These are phyloP conservation scores for Dyspetes luteomarginatus DNA, from an alignment of 2,888 invertebrate species.

Conservation along the genomic window DNA sequence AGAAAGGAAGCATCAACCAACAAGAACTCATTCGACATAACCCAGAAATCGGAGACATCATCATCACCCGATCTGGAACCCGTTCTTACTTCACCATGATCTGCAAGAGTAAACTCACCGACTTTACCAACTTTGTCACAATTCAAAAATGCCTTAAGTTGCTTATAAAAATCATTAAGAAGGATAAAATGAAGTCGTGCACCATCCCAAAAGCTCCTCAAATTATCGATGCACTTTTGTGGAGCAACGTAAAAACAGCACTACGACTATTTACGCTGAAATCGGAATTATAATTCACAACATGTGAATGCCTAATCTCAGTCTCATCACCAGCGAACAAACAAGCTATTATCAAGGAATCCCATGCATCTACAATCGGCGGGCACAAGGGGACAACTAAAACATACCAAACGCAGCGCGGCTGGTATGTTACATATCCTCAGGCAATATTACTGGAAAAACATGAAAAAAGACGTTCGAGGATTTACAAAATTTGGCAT, in stretches of 20 bases:
- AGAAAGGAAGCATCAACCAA: not conserved
- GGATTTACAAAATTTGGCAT: constrained; percentile 22
- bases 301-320: constrained; percentile 35
- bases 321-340: not conserved
- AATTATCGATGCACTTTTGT: constrained; percentile 19
- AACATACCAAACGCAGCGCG: constrained; percentile 4
- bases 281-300: not conserved
- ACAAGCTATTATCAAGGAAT: not conserved
- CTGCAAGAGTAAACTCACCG: not conserved
- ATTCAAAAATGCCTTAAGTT: not conserved
- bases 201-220: constrained; percentile 5
- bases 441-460: constrained; percentile 36
- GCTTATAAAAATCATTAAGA: not conserved
- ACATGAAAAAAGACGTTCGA: constrained; percentile 35
- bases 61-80: not conserved
- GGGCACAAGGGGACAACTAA: too few relatives aligned
- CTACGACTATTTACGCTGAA: constrained; percentile 3
- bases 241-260: not conserved
- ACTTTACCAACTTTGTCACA: not conserved
- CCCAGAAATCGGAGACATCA: not conserved
- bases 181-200: not conserved
- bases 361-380: too few relatives aligned
- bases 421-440: too few relatives aligned
- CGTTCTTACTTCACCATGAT: not conserved
- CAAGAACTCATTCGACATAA: not conserved